These are phyloP conservation scores for Pionites leucogaster DNA, from an alignment of 2,113 vertebrate species.

Conservation along the genomic window DNA sequence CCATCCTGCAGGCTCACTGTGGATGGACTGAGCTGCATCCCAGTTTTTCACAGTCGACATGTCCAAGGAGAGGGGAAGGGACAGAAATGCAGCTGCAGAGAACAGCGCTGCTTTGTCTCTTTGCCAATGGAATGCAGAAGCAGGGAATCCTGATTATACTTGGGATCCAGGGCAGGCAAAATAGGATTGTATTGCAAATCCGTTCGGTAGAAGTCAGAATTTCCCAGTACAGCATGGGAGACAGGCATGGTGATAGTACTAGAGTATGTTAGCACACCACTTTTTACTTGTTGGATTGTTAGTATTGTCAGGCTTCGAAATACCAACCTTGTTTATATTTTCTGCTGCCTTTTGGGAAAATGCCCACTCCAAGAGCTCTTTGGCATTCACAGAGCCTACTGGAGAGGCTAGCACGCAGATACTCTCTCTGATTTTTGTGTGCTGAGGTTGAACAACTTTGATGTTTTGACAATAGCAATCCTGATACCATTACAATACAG, in stretches of 20 bases:
- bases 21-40: neutral
- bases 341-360: neutral
- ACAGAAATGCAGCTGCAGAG: neutral
- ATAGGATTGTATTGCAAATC: neutral
- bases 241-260: neutral
- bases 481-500: neutral
- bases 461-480: neutral
- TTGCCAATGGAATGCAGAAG: neutral
- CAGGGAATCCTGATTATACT: fast-evolving
- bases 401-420: neutral
- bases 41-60: neutral
- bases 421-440: neutral
- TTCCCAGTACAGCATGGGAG: neutral
- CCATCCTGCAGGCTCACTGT: neutral
- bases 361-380: fast-evolving
- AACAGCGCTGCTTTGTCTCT: neutral
- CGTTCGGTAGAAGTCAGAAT: neutral
- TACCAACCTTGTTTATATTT: neutral
- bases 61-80: neutral
- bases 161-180: neutral
- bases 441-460: neutral
- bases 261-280: neutral
- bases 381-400: neutral
- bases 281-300: neutral
- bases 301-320: neutral